A percentile compares a stretch with the other conserved stretches of the same genome.
Conservation (phyloP, 2,888 invertebrate species). For the Polydrusus tereticollis region DNA sequence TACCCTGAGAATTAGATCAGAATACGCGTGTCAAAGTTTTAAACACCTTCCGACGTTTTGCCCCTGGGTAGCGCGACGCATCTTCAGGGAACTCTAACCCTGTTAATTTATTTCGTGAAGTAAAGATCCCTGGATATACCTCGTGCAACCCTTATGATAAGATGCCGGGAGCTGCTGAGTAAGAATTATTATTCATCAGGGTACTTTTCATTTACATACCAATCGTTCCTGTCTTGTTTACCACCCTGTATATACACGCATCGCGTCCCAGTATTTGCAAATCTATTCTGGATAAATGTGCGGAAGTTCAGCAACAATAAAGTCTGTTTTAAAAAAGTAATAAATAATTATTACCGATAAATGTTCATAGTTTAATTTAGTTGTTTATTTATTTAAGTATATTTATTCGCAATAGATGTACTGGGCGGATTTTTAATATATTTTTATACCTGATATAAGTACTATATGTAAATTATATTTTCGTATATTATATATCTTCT, state of each 20-base stretch:
- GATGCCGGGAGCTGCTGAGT: too few relatives aligned
- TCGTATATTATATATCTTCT: constrained; percentile 12
- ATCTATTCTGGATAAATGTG: constrained; percentile 15
- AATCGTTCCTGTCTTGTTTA: neutral
- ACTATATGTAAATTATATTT: constrained; percentile 24
- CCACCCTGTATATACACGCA: constrained; percentile 2
- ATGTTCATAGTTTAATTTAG: constrained; percentile 2
- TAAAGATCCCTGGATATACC: too few relatives aligned
- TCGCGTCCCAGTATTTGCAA: constrained; percentile 4
- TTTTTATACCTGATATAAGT: constrained; percentile 26
- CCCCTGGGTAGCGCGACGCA: too few relatives aligned
- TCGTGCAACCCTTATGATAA: too few relatives aligned
- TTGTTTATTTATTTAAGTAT: neutral
- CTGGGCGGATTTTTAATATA: constrained; percentile 24
- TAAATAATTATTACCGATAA: neutral
- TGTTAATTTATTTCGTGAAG: too few relatives aligned
- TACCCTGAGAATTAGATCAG: neutral
- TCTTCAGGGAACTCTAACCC: too few relatives aligned
- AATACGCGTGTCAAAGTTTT: too few relatives aligned
- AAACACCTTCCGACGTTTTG: too few relatives aligned
- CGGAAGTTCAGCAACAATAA: neutral
- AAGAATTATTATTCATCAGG: too few relatives aligned
- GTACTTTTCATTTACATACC: constrained; percentile 13
- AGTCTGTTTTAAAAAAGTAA: neutral
- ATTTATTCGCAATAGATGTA: constrained; percentile 19